These are phyloP conservation scores for Drosophila affinis DNA, from an alignment of 2,888 invertebrate genomes.

Conservation along the genomic window DNA sequence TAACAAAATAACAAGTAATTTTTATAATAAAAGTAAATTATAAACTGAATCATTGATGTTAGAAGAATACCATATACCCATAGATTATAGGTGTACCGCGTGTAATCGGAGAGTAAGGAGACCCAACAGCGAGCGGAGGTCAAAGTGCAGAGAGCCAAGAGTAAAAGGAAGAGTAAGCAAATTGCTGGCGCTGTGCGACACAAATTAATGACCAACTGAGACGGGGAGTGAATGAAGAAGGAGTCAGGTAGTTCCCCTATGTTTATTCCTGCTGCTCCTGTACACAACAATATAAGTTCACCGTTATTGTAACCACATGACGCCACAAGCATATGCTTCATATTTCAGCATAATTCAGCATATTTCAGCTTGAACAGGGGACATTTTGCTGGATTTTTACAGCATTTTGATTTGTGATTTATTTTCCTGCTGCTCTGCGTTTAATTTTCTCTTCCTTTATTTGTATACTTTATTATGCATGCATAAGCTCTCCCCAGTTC, in stretches of 20 bases:
- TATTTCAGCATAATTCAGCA: conserved; percentile 42
- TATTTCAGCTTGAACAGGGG: conserved; percentile 44
- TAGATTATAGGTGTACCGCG: background rate
- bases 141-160: background rate
- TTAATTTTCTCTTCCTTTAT: conserved; percentile 55
- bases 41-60: background rate
- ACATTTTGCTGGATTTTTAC: conserved; percentile 19
- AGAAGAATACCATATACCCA: background rate
- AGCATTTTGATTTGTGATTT: conserved; percentile 42
- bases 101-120: background rate
- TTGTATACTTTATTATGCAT: conserved; percentile 32
- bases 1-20: too few species aligned
- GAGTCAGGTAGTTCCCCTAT: background rate
- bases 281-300: background rate
- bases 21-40: too few species aligned
- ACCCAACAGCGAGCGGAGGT: background rate
- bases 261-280: background rate
- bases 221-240: background rate
- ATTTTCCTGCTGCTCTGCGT: conserved; percentile 24
- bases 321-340: conserved; percentile 46
- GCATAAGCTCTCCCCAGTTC: conserved; percentile 1
- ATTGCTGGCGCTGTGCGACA: conserved; percentile 1
- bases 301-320: conserved; percentile 40
- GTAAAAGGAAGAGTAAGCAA: conserved; percentile 4
- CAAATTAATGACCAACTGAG: conserved; percentile 15